These are phyloP conservation scores for Thymallus thymallus DNA, from an alignment of 2,113 vertebrate genomes.

Conservation along the genomic window DNA sequence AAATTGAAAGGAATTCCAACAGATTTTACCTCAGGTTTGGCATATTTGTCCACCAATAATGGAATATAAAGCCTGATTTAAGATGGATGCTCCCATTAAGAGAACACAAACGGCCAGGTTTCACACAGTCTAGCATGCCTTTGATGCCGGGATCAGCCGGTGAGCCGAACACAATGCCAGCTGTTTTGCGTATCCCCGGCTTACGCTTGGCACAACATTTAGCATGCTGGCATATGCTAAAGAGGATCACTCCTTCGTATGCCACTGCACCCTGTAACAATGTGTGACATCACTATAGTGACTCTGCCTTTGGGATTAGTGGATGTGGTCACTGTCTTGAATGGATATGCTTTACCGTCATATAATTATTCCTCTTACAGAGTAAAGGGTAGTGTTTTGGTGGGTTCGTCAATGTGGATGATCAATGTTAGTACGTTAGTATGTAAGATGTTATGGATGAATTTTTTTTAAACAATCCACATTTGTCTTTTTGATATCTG, in stretches of 20 bases:
- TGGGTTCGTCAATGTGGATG: no score
- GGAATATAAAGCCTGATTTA: constrained; percentile 12
- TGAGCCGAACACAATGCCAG: constrained; percentile 55
- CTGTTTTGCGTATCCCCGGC: constrained; percentile 67
- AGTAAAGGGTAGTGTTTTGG: no score
- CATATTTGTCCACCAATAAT: background rate
- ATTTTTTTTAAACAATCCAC: no score
- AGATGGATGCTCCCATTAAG: constrained; percentile 14
- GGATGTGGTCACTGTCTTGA: constrained; percentile 51
- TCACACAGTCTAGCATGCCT: constrained; percentile 38
- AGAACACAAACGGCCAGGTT: constrained; percentile 17
- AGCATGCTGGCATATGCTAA: constrained; percentile 46
- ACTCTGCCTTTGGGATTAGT: constrained; percentile 56
- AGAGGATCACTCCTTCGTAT: constrained; percentile 52
- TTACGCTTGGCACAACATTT: constrained; percentile 52
- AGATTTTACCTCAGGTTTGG: background rate
- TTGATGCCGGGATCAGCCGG: constrained; percentile 58
- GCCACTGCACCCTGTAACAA: constrained; percentile 55
- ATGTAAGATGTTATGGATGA: no score
- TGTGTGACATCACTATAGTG: constrained; percentile 60
- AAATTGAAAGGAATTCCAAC: background rate
- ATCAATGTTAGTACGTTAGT: no score
- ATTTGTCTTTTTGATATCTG: no score
- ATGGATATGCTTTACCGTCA: constrained; percentile 27
- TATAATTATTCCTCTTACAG: background rate